Evolutionary conservation across 2,113 vertebrate species (phyloP), one percentile per base, ranked within the genome.

Genomic region (Urocolius indicus): DNA sequence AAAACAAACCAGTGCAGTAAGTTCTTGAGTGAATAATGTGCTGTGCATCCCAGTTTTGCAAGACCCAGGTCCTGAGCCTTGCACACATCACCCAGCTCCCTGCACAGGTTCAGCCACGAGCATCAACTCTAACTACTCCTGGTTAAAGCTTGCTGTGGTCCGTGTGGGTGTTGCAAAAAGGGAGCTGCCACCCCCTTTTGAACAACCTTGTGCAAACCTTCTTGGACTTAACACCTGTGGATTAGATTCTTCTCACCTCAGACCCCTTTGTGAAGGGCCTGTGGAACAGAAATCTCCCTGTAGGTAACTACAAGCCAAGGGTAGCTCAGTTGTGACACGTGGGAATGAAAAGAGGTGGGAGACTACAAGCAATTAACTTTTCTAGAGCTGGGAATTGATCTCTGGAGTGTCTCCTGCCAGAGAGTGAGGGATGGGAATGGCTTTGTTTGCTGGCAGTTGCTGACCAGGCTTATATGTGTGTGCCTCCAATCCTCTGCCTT

Each of bases 1-100:
- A 49, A 26, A 46, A 8, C 41, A 30, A 54, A 19, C 2, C 11
- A 75, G 15, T 4, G 62, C 27, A 13, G 23, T 34, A 11, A 24
- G 7, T 2, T 8, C 26, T n/a, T 34, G 49, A 41, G 16, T 2
- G 1, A 36, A n/a, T 36, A 29, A 9, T 1, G 2, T 48, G 43
- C 11, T 46, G 82, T 38, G 23, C 32, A 34, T 8, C 43, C 19
- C 17, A 14, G 3, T 6, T 45, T 59, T 61, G 34, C 58, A 61
- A 49, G 41, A 54, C 13, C 13, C 5, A 9, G 16, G 36, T 84
- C 63, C 49, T 38, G 30, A 63, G 34, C 57, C 57, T 55, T 57
- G 32, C 5, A 27, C 43, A 5, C 32, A 11, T 68, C 43, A 21
- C 10, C 32, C 17, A 14, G 0, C 41, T 54, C 52, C 26, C 24